Evolutionary conservation across 2,888 invertebrate genomes (phyloP).

Genomic region (Drosophila mettleri): DNA sequence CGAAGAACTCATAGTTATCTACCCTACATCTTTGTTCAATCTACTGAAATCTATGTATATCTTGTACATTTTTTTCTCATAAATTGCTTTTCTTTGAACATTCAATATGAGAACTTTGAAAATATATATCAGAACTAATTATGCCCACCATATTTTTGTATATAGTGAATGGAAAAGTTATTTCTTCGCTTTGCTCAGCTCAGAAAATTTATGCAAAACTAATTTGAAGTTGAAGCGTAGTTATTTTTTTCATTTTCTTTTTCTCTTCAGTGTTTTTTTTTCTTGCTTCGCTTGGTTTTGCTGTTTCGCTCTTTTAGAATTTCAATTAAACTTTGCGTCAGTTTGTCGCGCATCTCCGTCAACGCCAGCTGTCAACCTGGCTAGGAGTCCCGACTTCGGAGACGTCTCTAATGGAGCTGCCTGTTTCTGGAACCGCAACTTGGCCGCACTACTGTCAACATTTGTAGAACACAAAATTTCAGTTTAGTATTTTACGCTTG

Average conservation of each 20-base stretch:
- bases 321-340: constrained; percentile 79
- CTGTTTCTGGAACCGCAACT: constrained; percentile 41
- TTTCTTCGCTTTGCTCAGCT: constrained; percentile 13
- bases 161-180: constrained; percentile 31
- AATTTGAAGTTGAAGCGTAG: constrained; percentile 57
- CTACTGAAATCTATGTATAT: neutral
- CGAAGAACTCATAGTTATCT: neutral
- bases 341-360: constrained; percentile 59
- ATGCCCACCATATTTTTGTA: constrained; percentile 47
- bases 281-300: constrained; percentile 12
- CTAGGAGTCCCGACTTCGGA: neutral
- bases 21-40: neutral
- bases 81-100: neutral
- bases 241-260: constrained; percentile 12
- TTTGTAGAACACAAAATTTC: constrained; percentile 76
- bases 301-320: constrained; percentile 49
- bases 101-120: constrained; percentile 12
- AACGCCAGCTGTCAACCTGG: constrained; percentile 63
- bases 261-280: constrained; percentile 3
- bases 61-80: neutral
- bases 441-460: constrained; percentile 72
- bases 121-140: constrained; percentile 35
- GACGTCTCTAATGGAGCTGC: constrained; percentile 64
- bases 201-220: constrained; percentile 69
- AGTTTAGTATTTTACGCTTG: constrained; percentile 76